Percentiles rank a stretch among this genome's conserved stretches.
Evolutionary conservation across 2,797 vertebrate species (phyloP).

Genomic region (Cirrhinus mrigala): DNA sequence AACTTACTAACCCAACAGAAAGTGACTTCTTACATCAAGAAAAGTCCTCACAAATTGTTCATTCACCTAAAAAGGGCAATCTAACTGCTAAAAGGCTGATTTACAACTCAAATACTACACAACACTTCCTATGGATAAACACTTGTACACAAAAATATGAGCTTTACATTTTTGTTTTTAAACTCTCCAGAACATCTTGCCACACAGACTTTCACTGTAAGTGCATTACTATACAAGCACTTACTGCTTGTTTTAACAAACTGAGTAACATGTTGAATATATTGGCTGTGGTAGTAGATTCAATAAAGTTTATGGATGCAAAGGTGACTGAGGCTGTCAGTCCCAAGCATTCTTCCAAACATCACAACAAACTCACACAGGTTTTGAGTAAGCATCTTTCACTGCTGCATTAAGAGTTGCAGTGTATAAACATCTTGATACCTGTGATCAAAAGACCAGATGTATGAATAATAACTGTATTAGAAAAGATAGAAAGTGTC

Average conservation of each 20-base stretch:
- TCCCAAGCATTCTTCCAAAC: neutral
- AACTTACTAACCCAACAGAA: neutral
- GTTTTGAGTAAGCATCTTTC: neutral
- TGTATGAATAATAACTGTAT: neutral
- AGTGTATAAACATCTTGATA: neutral
- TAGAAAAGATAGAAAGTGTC: neutral
- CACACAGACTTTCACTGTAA: no score
- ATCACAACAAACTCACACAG: neutral
- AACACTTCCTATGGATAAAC: neutral
- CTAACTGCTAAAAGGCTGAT: neutral
- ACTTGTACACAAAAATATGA: neutral
- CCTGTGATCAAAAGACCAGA: neutral
- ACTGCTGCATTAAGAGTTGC: neutral
- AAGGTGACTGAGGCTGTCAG: neutral
- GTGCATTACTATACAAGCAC: neutral
- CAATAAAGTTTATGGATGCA: neutral
- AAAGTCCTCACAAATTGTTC: neutral
- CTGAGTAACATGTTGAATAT: neutral
- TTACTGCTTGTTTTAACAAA: neutral
- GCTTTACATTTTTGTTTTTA: neutral
- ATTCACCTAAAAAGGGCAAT: neutral
- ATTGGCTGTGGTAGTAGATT: neutral
- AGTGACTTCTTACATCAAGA: neutral
- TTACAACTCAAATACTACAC: neutral
- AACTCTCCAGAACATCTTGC: neutral